phyloP scores from a whole-genome alignment of 2,113 vertebrate species.

The Melozone crissalis region DNA sequence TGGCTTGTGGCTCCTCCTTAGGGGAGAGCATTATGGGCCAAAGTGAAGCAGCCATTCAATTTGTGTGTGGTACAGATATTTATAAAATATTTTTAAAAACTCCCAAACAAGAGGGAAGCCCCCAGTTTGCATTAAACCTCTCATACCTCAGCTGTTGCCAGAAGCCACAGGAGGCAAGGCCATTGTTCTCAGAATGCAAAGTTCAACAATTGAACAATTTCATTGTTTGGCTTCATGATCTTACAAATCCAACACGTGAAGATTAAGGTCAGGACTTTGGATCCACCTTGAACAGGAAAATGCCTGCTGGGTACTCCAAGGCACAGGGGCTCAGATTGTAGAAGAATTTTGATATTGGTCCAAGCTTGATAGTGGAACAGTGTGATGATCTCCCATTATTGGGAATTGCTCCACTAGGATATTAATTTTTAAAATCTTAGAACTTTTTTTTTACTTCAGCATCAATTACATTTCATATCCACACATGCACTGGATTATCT shows the following conservation, averaged over 20 bases:
- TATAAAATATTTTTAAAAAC: background rate
- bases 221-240: fast-evolving
- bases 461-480: background rate
- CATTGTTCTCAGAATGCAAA: background rate
- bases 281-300: background rate
- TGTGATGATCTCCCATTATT: background rate
- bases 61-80: background rate
- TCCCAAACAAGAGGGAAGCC: background rate
- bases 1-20: background rate
- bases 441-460: background rate
- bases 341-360: background rate
- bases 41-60: background rate
- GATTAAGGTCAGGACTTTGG: background rate
- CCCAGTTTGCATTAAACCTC: fast-evolving
- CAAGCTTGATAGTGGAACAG: background rate
- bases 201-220: background rate
- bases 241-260: background rate
- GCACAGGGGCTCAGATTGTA: background rate
- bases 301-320: background rate
- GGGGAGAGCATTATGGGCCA: background rate
- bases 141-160: background rate
- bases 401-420: background rate
- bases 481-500: background rate
- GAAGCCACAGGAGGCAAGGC: background rate
- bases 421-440: background rate